A percentile compares a stretch with the other conserved stretches of the same genome.
These are phyloP conservation scores for Philopedon plagiatum DNA, from an alignment of 2,888 invertebrate species.

Conservation along the genomic window DNA sequence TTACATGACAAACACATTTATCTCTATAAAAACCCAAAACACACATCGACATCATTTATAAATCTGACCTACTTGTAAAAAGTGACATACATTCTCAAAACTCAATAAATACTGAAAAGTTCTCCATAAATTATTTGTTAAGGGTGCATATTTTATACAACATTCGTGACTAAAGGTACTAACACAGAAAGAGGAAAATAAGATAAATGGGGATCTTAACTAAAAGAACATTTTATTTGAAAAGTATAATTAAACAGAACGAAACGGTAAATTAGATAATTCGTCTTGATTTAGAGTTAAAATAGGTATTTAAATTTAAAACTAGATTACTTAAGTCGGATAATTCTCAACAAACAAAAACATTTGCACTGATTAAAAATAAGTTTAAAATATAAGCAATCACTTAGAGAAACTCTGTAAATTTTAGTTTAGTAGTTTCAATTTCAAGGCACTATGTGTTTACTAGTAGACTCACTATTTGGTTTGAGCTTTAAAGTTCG, in stretches of 20 bases:
- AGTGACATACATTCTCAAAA: conserved; percentile 24
- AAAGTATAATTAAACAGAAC: conserved; percentile 47
- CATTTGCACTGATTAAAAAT: not conserved
- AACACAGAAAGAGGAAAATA: conserved; percentile 36
- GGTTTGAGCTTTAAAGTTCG: too few species aligned
- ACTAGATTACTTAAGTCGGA: conserved; percentile 8
- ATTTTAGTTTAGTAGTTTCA: too few species aligned
- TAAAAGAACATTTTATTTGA: conserved; percentile 47
- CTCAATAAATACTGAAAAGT: conserved; percentile 29
- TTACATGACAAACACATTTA: not conserved
- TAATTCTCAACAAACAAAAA: not conserved
- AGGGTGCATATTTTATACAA: conserved; percentile 36
- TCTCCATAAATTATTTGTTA: conserved; percentile 29
- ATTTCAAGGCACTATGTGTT: too few species aligned
- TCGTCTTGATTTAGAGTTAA: conserved; percentile 35
- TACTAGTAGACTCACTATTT: too few species aligned
- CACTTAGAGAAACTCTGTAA: too few species aligned
- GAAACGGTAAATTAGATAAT: conserved; percentile 46
- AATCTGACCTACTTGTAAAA: conserved; percentile 5
- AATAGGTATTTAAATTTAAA: conserved; percentile 34
- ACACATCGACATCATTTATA: not conserved
- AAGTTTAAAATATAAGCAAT: too few species aligned
- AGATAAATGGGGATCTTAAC: conserved; percentile 44
- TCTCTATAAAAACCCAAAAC: not conserved
- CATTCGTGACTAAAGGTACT: conserved; percentile 45